phyloP scores from a whole-genome alignment of 2,113 vertebrate species.

The Ctenodactylus gundi region DNA sequence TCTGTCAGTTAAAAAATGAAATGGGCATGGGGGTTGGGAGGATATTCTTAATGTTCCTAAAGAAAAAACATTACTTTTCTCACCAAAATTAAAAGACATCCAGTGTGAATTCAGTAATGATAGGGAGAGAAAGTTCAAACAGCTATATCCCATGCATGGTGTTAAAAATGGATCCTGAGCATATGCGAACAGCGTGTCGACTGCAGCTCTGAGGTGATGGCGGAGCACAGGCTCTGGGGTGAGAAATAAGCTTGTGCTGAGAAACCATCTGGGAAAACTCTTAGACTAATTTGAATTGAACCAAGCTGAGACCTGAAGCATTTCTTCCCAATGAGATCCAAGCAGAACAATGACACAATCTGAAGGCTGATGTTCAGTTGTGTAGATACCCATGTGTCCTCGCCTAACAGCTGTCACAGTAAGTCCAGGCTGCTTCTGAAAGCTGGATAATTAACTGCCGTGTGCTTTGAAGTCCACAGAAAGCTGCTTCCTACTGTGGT shows the following conservation, averaged over 20 bases:
- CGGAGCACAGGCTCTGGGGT: background rate
- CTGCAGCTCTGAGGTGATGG: background rate
- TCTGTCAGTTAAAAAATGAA: background rate
- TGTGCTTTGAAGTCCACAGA: slow-evolving; percentile 65
- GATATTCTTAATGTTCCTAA: background rate
- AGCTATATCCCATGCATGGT: background rate
- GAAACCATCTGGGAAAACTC: slow-evolving; percentile 67
- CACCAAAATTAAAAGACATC: background rate
- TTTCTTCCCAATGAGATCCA: slow-evolving; percentile 59
- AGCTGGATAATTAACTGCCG: slow-evolving; percentile 41
- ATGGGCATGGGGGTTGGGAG: background rate
- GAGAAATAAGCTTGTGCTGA: slow-evolving; percentile 40
- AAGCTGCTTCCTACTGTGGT: slow-evolving; percentile 58
- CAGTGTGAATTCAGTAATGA: slow-evolving; percentile 35
- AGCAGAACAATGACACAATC: slow-evolving; percentile 46
- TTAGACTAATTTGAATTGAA: slow-evolving; percentile 60
- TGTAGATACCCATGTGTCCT: slow-evolving; percentile 19
- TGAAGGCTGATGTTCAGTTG: slow-evolving; percentile 49
- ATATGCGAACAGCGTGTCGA: background rate
- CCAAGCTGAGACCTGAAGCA: slow-evolving; percentile 61
- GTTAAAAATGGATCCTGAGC: background rate
- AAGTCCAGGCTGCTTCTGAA: slow-evolving; percentile 25
- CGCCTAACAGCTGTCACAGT: slow-evolving; percentile 53
- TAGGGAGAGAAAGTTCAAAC: background rate
- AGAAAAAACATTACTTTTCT: background rate